These are phyloP conservation scores for Cherax destructor DNA, from an alignment of 1,140 invertebrate genomes.

Conservation along the genomic window DNA sequence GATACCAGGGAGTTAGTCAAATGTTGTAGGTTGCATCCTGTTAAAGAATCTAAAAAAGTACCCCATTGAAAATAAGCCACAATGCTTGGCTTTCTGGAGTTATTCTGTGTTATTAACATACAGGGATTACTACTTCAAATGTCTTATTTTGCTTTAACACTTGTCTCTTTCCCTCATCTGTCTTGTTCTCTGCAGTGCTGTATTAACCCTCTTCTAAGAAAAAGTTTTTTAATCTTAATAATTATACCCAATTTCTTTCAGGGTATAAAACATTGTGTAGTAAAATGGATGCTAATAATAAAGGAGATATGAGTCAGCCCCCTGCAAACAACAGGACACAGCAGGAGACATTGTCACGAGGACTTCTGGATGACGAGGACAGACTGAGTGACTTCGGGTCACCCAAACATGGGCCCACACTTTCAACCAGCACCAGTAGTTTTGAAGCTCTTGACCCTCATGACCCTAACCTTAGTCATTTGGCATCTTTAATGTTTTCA, in stretches of 20 bases:
- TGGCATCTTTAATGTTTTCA: constrained; percentile 90
- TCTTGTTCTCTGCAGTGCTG: too few relatives aligned
- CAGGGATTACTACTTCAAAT: too few relatives aligned
- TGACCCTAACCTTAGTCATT: constrained; percentile 89
- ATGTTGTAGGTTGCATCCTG: too few relatives aligned
- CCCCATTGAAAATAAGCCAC: too few relatives aligned
- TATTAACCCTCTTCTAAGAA: too few relatives aligned
- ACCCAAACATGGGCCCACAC: constrained; percentile 80
- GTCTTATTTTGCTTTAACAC: too few relatives aligned
- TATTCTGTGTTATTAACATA: too few relatives aligned
- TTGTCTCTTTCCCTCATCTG: too few relatives aligned
- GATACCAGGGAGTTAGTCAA: too few relatives aligned
- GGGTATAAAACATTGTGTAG: not conserved
- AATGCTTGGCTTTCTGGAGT: too few relatives aligned
- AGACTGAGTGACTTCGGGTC: constrained; percentile 61
- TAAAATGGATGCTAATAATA: constrained; percentile 14
- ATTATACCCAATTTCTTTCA: not conserved
- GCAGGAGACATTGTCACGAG: constrained; percentile 7
- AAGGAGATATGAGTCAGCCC: not conserved
- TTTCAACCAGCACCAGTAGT: constrained; percentile 87
- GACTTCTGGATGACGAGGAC: constrained; percentile 33
- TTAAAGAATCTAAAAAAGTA: too few relatives aligned
- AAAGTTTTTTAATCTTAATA: too few relatives aligned
- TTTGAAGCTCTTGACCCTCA: constrained; percentile 90
- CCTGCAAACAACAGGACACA: constrained; percentile 16